These are phyloP conservation scores for Taxidea taxus DNA, from an alignment of 2,113 vertebrate species.

Conservation along the genomic window DNA sequence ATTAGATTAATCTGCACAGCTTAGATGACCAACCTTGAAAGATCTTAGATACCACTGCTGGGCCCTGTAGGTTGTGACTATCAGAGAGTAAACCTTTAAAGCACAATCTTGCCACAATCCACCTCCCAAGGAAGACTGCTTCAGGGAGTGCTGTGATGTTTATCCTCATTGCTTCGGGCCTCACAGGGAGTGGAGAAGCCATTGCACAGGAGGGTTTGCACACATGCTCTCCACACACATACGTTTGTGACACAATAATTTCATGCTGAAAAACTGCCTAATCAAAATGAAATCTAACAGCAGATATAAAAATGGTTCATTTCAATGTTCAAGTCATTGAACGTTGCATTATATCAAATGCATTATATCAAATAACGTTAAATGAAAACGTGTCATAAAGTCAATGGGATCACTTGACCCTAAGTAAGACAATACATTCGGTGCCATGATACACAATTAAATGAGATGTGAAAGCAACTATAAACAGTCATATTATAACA, in stretches of 20 bases:
- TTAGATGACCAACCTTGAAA: slow-evolving; percentile 80
- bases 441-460: slow-evolving; percentile 24
- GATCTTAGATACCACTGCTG: slow-evolving; percentile 61
- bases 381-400: slow-evolving; percentile 50
- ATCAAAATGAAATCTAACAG: slow-evolving; percentile 72
- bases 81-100: slow-evolving; percentile 75
- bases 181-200: not conserved
- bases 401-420: not conserved
- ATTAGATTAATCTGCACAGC: slow-evolving; percentile 82
- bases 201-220: not conserved
- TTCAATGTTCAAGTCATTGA: slow-evolving; percentile 39
- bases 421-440: not conserved
- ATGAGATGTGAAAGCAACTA: slow-evolving; percentile 16
- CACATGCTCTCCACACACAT: not conserved
- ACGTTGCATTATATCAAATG: not conserved
- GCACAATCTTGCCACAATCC: slow-evolving; percentile 75
- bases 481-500: slow-evolving; percentile 35
- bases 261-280: slow-evolving; percentile 42
- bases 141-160: slow-evolving; percentile 67
- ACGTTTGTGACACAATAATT: slow-evolving; percentile 39
- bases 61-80: slow-evolving; percentile 74
- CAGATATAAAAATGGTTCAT: slow-evolving; percentile 57
- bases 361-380: slow-evolving; percentile 40
- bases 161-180: not conserved
- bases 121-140: slow-evolving; percentile 76